A percentile compares a stretch with the other conserved stretches of the same genome.
These are phyloP conservation scores for Adelphocoris suturalis DNA, from an alignment of 2,888 invertebrate genomes.

Conservation along the genomic window DNA sequence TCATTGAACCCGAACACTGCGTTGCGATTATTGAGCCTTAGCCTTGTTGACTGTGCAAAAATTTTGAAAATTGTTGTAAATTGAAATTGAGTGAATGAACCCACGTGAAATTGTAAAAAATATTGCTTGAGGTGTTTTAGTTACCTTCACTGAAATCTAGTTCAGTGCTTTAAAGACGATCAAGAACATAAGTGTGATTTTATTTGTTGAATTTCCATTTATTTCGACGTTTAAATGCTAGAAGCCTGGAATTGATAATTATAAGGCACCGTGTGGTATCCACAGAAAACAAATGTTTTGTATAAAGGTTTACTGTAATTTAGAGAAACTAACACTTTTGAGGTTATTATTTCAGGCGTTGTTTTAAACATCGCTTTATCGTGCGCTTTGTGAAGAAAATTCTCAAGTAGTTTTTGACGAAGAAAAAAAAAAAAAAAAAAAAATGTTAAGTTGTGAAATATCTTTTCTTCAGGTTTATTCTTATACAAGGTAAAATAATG, in stretches of 20 bases:
- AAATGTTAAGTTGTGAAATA: neutral
- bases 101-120: neutral
- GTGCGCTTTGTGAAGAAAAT: neutral
- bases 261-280: conserved; percentile 43
- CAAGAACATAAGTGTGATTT: conserved; percentile 9
- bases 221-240: neutral
- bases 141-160: conserved; percentile 17
- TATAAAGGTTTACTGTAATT: neutral
- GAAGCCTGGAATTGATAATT: conserved; percentile 60
- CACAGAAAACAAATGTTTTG: conserved; percentile 1
- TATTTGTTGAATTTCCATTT: neutral
- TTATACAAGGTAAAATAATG: conserved; percentile 19
- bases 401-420: neutral
- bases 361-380: neutral
- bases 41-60: neutral
- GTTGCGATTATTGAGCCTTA: neutral
- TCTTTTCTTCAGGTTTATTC: neutral
- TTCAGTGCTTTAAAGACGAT: conserved; percentile 42
- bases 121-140: conserved; percentile 10
- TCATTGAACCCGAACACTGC: no score
- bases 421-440: neutral
- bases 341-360: neutral
- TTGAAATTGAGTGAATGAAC: neutral
- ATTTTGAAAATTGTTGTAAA: neutral
- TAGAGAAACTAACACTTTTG: conserved; percentile 7